These are phyloP conservation scores for Archivesica marissinica DNA, from an alignment of 1,140 invertebrate species.

Conservation along the genomic window DNA sequence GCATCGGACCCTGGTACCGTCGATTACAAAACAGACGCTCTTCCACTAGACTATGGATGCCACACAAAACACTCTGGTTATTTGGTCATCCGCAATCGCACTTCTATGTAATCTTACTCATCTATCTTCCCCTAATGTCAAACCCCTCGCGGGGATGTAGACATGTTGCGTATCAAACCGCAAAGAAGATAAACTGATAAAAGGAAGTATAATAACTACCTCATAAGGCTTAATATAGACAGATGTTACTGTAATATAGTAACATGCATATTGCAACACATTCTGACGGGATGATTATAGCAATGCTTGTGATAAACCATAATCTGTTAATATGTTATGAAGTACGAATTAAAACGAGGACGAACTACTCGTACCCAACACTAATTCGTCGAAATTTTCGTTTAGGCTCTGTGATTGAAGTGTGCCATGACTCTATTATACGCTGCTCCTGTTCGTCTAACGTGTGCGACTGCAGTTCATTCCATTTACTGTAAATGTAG, in stretches of 20 bases:
- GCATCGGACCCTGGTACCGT: no score
- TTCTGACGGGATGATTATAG: no score
- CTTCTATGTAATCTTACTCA: background rate
- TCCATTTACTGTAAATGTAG: slow-evolving; percentile 64
- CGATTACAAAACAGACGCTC: no score
- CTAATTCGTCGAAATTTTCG: slow-evolving; percentile 81
- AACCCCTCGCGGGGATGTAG: no score
- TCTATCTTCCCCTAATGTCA: no score
- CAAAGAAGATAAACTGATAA: no score
- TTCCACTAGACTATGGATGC: no score
- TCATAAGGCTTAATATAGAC: background rate
- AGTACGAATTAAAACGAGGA: slow-evolving; percentile 2
- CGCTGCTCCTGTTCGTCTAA: slow-evolving; percentile 72
- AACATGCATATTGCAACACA: background rate
- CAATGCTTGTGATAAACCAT: no score
- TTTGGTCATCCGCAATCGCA: no score
- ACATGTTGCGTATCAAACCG: no score
- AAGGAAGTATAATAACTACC: background rate
- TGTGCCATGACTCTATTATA: slow-evolving; percentile 81
- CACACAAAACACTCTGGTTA: no score
- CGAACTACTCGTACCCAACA: slow-evolving; percentile 81
- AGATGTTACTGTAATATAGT: background rate
- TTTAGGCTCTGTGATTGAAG: slow-evolving; percentile 78
- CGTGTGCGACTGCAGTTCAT: slow-evolving; percentile 6
- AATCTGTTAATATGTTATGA: background rate